Evolutionary conservation across 2,888 invertebrate genomes (phyloP).

Genomic region (Xylocampa areola): DNA sequence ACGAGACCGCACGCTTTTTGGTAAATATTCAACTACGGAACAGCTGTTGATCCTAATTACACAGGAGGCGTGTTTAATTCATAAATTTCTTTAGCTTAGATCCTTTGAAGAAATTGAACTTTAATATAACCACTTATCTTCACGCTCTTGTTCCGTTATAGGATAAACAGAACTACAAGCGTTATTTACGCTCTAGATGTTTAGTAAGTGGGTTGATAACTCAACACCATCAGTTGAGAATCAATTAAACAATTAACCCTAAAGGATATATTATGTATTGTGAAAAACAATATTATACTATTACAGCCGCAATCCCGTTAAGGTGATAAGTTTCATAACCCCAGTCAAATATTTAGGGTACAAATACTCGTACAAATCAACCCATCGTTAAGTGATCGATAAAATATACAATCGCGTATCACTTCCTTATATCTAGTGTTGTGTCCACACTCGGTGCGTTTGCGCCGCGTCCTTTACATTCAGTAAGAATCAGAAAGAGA

Average conservation of each 20-base stretch:
- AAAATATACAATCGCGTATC: conserved; percentile 53
- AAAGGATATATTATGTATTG: conserved; percentile 6
- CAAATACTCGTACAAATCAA: conserved; percentile 34
- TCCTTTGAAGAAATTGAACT: conserved; percentile 23
- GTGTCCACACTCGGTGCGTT: conserved; percentile 42
- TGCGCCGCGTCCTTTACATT: conserved; percentile 51
- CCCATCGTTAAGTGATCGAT: conserved; percentile 35
- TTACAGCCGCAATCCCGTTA: conserved; percentile 17
- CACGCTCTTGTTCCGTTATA: conserved; percentile 18
- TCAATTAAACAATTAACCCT: conserved; percentile 9
- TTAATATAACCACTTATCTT: conserved; percentile 27
- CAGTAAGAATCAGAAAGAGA: conserved; percentile 58
- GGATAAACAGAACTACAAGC: conserved; percentile 11
- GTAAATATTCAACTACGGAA: conserved; percentile 36
- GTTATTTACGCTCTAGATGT: conserved; percentile 1
- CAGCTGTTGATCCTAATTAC: conserved; percentile 50
- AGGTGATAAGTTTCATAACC: conserved; percentile 45
- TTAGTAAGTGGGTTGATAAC: conserved; percentile 8
- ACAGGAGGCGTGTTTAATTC: conserved; percentile 32
- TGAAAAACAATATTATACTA: no score
- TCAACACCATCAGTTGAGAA: not conserved
- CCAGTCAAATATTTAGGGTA: conserved; percentile 23
- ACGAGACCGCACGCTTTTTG: conserved; percentile 33
- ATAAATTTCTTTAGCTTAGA: conserved; percentile 29
- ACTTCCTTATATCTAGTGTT: conserved; percentile 54